phyloP scores from a whole-genome alignment of 2,113 vertebrate species.

The Nothoprocta perdicaria region DNA sequence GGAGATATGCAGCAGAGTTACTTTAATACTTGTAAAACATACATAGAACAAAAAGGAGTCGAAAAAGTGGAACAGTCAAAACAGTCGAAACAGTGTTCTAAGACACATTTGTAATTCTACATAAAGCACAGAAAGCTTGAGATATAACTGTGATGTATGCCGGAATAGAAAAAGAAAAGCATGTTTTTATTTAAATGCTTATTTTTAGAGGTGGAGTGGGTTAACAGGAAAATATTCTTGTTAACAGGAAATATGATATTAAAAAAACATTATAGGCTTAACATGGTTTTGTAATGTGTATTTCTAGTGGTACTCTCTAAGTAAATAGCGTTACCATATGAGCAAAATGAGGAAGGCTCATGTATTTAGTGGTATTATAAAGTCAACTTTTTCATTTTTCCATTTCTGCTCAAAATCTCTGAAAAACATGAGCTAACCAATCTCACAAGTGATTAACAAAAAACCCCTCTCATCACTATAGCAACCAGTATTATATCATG shows the following conservation, averaged over 20 bases:
- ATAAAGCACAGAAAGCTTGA: neutral
- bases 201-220: neutral
- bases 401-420: conserved; percentile 65
- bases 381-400: conserved; percentile 28
- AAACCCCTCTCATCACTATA: conserved; percentile 81
- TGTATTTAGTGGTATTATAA: conserved; percentile 41
- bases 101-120: conserved; percentile 12
- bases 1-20: neutral
- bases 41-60: neutral
- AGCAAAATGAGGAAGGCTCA: conserved; percentile 9
- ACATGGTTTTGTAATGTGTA: neutral
- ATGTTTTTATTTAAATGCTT: neutral
- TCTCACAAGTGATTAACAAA: conserved; percentile 82
- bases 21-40: neutral
- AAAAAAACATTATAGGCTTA: neutral
- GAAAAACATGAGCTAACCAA: conserved; percentile 73
- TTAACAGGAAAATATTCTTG: neutral
- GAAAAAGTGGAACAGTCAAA: neutral
- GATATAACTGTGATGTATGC: neutral
- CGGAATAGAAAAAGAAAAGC: neutral
- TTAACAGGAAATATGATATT: neutral
- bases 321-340: neutral
- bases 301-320: conserved; percentile 4
- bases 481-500: conserved; percentile 85
- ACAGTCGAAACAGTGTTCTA: neutral